Base-by-base conservation (phyloP, 2,113 vertebrate species). In the Zosterops japonicus region DNA sequence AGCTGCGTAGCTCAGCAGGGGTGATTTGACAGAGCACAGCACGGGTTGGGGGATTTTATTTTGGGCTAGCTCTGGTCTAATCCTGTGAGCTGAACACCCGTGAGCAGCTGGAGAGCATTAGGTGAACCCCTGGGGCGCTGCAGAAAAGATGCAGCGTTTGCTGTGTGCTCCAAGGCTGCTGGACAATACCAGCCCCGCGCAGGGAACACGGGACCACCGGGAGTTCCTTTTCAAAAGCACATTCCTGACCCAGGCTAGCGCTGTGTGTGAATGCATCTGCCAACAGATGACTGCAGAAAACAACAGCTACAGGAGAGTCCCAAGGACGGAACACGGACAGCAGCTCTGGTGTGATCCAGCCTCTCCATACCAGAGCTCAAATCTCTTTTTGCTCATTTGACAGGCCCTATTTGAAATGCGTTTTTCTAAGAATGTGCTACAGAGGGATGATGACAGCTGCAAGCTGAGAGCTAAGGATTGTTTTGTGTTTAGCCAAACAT, bases 1-100 rank as follows among this genome's bases (percentile, higher is more conserved):
- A 86, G 90, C 90, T 94, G 53, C 33, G 53, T 71, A 71, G 78
- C 90, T 95, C 89, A 92, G 83, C 92, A 67, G 76, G 90, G 77
- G 56, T 28, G 60, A 88, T 87, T 80, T 77, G 60, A 89, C 47
- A 93, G 76, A 95, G 64, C 88, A 87, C 75, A 91, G 69, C 65
- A 87, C 33, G 49, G 39, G 79, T 53, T 85, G 70, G 10, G 67
- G 56, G 57, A 72, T 85, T 86, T 93, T 92, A 77, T 88, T 92
- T 47, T 80, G 71, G 50, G 55, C 71, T 86, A 33, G 82, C 56
- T 83, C 81, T 67, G 67, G 18, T 39, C 50, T 77, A 74, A 85
- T 85, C 78, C 78, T 69, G 53, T 53, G 79, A 88, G 81, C 71
- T 68, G 59, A 83, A 80, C 3, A 44, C 63, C 71, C 18, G 0